phyloP scores from a whole-genome alignment of 2,888 invertebrate species.

The Rotaria macrura region DNA sequence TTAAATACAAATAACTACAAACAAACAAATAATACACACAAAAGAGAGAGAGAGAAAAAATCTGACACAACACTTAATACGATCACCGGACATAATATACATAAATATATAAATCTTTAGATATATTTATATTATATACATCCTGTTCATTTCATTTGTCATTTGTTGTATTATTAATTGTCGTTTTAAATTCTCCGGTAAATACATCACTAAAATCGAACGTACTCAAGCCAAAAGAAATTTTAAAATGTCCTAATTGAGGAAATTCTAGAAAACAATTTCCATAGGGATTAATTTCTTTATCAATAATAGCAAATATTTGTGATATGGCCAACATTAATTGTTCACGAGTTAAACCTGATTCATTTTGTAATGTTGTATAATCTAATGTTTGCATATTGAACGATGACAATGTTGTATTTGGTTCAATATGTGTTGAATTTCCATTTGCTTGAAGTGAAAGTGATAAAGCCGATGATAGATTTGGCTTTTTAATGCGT shows the following conservation, averaged over 20 bases:
- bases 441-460: not conserved
- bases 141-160: not conserved
- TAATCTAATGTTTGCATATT: slow-evolving; percentile 19
- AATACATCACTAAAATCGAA: slow-evolving; percentile 9
- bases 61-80: not conserved
- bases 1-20: slow-evolving; percentile 11
- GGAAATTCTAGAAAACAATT: not conserved
- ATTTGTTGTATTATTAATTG: not conserved
- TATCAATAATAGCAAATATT: not conserved
- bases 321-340: not conserved
- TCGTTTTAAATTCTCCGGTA: not conserved
- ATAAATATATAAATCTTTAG: no score
- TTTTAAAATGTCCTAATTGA: not conserved
- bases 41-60: not conserved
- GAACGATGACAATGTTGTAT: slow-evolving; percentile 12
- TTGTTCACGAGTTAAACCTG: slow-evolving; percentile 2
- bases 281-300: not conserved
- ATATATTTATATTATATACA: not conserved
- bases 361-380: not conserved
- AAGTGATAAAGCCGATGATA: slow-evolving; percentile 14
- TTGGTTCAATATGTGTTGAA: slow-evolving; percentile 8
- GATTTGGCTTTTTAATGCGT: not conserved
- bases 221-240: not conserved
- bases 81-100: not conserved
- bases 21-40: not conserved